Evolutionary conservation across 2,888 invertebrate species (phyloP), one percentile per base, ranked within the genome.

Genomic region (Monopis laevigella): DNA sequence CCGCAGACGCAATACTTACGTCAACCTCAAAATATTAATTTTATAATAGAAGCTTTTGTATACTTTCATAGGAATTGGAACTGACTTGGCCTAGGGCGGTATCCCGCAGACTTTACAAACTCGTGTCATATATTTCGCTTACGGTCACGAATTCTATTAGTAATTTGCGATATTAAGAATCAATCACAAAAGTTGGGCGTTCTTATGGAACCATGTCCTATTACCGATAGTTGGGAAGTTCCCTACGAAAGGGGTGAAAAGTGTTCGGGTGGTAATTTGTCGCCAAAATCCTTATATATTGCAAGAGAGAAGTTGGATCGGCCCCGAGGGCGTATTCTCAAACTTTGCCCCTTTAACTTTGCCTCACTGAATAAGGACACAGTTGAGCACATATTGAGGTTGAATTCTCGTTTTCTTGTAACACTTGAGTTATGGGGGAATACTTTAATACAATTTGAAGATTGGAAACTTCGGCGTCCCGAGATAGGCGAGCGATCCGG

Each of bases 251-350:
- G 69, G 72, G 72, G 70, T 65, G 62, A 67, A 67, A 67, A 68
- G 67, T 66, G 70, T 71, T 72, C 65, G 65, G 66, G 65, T 65
- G 74, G 75, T 73, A 77, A 77, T 77, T 77, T 77, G 77, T 77
- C 75, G 72, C 71, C 74, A 72, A 77, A 77, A 77, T 77, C 77
- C 77, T 77, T 77, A 77, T 77, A 77, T 77, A 77, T 77, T 70
- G 75, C 74, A 72, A 71, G 66, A 63, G 64, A 60, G 67, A 73
- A 75, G 65, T 75, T 73, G 67, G 67, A 72, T 70, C 70, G 73
- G 66, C 65, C 74, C 67, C 69, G 64, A 63, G 73, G 72, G 73
- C 63, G 62, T 72, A 69, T 64, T 70, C 64, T 57, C 59, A 69
- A 77, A 77, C 61, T 77, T 77, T 64, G 66, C 70, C 70, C 68